phyloP scores from a whole-genome alignment of 2,888 invertebrate species.

The Melieria crassipennis region DNA sequence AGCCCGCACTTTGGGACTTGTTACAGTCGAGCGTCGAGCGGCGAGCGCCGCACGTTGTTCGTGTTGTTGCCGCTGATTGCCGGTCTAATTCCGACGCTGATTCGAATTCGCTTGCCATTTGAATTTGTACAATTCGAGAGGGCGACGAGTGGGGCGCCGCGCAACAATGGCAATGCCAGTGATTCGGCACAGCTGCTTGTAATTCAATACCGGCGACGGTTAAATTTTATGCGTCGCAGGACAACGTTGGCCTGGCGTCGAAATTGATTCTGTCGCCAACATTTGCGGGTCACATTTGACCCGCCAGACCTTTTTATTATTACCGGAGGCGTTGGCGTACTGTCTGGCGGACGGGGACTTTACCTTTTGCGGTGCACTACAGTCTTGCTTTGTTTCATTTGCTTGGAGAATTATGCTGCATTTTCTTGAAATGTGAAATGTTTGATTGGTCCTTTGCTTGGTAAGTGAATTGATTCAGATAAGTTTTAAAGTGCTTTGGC shows the following conservation, averaged over 20 bases:
- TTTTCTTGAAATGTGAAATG: too few relatives aligned
- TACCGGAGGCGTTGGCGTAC: not conserved
- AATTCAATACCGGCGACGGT: slow-evolving; percentile 48
- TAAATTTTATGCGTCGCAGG: slow-evolving; percentile 48
- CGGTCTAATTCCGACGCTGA: slow-evolving; percentile 3
- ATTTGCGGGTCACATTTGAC: slow-evolving; percentile 33
- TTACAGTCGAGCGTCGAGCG: slow-evolving; percentile 36
- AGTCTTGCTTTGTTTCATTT: too few relatives aligned
- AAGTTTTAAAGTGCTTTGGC: too few relatives aligned
- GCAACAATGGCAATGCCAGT: slow-evolving; percentile 22
- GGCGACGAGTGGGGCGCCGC: not conserved
- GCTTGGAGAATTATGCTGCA: too few relatives aligned
- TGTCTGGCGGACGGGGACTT: slow-evolving; percentile 23
- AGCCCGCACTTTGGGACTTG: slow-evolving; percentile 48
- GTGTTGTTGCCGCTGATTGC: slow-evolving; percentile 26
- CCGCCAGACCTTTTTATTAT: slow-evolving; percentile 9
- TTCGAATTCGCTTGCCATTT: slow-evolving; percentile 17
- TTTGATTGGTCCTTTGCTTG: too few relatives aligned
- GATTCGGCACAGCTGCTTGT: slow-evolving; percentile 48
- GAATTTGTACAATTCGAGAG: slow-evolving; percentile 16
- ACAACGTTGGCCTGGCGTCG: slow-evolving; percentile 34
- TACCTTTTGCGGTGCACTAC: not conserved
- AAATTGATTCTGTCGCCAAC: slow-evolving; percentile 36
- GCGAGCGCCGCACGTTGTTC: slow-evolving; percentile 16
- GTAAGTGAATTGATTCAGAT: too few relatives aligned